These are phyloP conservation scores for Dendrolimus kikuchii DNA, from an alignment of 1,140 invertebrate genomes.

Conservation along the genomic window DNA sequence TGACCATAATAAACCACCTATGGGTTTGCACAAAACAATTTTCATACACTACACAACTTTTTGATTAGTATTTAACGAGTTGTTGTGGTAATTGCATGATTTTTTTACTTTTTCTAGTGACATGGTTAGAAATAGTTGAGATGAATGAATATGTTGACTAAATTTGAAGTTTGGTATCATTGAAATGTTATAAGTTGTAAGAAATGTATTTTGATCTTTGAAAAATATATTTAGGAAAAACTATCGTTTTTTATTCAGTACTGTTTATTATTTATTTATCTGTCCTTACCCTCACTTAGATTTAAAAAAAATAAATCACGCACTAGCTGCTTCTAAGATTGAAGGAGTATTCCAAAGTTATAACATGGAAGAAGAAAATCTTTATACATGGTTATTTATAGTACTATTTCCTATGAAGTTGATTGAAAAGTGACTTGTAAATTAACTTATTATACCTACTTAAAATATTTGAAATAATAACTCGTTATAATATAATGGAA, in stretches of 20 bases:
- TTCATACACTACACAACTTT: conserved; percentile 2
- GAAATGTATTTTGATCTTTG: conserved; percentile 70
- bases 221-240: conserved; percentile 60
- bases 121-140: conserved; percentile 40
- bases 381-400: too few relatives aligned
- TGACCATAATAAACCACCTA: too few relatives aligned
- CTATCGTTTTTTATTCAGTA: conserved; percentile 38
- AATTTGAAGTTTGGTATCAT: conserved; percentile 66
- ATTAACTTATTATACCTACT: too few relatives aligned
- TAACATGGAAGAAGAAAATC: too few relatives aligned
- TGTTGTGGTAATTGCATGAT: conserved; percentile 51
- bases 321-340: too few relatives aligned
- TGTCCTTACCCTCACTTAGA: conserved; percentile 8
- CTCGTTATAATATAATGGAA: too few relatives aligned
- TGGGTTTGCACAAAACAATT: conserved; percentile 6
- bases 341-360: too few relatives aligned
- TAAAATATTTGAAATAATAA: too few relatives aligned
- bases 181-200: conserved; percentile 65
- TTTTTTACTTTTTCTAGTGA: conserved; percentile 59
- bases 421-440: too few relatives aligned
- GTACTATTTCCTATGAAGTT: too few relatives aligned
- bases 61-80: conserved; percentile 18
- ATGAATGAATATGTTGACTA: conserved; percentile 35
- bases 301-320: not conserved
- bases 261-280: conserved; percentile 10